Conservation (phyloP, 2,888 invertebrate species). For the Copidosoma aretas region DNA sequence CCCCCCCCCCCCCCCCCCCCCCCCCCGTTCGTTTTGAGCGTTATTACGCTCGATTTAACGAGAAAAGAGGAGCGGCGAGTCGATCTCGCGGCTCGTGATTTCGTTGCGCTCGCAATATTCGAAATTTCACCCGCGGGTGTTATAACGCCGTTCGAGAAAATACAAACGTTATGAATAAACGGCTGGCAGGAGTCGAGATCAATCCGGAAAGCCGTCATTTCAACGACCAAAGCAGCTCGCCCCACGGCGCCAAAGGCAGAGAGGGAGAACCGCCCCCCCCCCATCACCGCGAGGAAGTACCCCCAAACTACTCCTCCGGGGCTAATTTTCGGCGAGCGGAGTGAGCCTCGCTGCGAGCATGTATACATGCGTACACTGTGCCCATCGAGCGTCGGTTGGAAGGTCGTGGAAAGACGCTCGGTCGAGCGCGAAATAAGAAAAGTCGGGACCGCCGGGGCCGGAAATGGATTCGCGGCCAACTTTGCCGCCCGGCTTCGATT, state of each 20-base stretch:
- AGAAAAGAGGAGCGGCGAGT: neutral
- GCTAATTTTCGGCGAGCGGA: constrained; percentile 22
- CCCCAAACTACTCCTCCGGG: neutral
- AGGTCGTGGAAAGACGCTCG: constrained; percentile 3
- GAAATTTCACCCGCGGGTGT: too few species aligned
- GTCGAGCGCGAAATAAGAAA: constrained; percentile 25
- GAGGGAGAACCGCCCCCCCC: too few species aligned
- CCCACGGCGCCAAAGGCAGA: too few species aligned
- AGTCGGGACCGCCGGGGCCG: constrained; percentile 24
- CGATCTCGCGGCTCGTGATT: neutral
- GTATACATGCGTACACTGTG: too few species aligned
- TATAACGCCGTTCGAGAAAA: too few species aligned
- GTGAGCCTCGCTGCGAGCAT: too few species aligned
- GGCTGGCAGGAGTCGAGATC: too few species aligned
- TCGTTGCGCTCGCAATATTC: too few species aligned
- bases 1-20: constrained; percentile 1
- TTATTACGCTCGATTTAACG: constrained; percentile 35
- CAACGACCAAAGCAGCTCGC: too few species aligned
- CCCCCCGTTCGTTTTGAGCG: constrained; percentile 19
- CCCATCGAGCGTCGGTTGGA: too few species aligned
- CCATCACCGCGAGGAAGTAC: constrained; percentile 8
- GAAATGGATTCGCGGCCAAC: constrained; percentile 46
- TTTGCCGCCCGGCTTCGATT: constrained; percentile 37
- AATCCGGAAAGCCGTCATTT: too few species aligned
- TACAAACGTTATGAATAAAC: too few species aligned